Evolutionary conservation across 2,113 vertebrate species (phyloP).

Genomic region (Dasyurus viverrinus): DNA sequence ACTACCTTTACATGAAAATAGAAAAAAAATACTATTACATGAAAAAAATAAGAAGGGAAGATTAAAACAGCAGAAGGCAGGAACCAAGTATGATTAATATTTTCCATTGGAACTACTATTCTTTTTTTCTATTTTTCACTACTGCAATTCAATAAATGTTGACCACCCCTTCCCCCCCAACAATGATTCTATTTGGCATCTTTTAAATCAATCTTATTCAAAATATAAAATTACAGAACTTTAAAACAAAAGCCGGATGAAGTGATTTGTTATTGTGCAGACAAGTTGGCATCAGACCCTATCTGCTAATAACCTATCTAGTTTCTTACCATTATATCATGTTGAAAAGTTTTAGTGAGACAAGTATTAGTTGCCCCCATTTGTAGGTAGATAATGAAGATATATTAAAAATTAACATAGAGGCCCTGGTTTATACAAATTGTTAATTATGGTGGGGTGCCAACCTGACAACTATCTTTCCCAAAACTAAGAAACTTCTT

Average conservation of each 20-base stretch:
- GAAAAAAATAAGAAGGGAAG: conserved; percentile 25
- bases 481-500: no score
- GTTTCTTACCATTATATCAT: neutral
- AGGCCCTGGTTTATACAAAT: neutral
- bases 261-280: neutral
- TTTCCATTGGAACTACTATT: neutral
- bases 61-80: conserved; percentile 55
- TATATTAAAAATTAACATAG: neutral
- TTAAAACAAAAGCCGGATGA: neutral
- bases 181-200: conserved; percentile 6
- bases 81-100: neutral
- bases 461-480: no score
- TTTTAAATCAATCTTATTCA: neutral
- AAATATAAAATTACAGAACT: neutral
- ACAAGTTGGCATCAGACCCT: neutral
- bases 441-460: neutral
- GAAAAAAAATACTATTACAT: no score
- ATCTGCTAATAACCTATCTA: neutral
- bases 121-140: neutral
- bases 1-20: no score
- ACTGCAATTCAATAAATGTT: neutral
- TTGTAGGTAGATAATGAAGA: neutral
- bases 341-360: neutral
- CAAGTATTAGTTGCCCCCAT: neutral
- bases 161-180: neutral